Conservation (phyloP, 37 sponge, comb jelly and placozoan genomes). For the Bolinopsis microptera region DNA sequence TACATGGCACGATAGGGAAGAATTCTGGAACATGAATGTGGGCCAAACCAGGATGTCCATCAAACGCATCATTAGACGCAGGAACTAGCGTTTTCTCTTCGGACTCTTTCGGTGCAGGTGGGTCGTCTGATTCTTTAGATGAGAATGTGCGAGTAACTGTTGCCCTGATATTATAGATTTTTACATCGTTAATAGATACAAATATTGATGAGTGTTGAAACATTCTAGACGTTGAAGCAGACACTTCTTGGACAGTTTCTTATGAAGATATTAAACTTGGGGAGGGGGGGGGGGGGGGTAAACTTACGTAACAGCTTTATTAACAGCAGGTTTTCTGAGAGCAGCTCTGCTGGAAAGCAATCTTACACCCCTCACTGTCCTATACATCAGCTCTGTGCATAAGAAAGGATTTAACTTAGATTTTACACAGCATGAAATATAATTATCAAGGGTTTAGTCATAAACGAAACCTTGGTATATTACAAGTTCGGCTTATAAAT, state of each 20-base stretch:
- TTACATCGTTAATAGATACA: too few species aligned
- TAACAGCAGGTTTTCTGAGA: background rate
- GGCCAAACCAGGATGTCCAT: constrained; percentile 42
- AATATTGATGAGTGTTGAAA: too few species aligned
- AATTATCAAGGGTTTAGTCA: too few species aligned
- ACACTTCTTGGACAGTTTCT: too few species aligned
- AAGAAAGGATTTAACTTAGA: too few species aligned
- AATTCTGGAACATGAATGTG: constrained; percentile 62
- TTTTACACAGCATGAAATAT: too few species aligned
- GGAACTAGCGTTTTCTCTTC: constrained; percentile 42
- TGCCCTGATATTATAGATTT: too few species aligned
- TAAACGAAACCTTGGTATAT: too few species aligned
- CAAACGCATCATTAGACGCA: constrained; percentile 25
- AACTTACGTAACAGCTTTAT: background rate
- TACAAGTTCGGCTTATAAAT: too few species aligned
- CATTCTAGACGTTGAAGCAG: too few species aligned
- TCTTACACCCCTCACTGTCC: background rate
- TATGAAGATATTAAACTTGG: too few species aligned
- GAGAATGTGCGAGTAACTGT: background rate
- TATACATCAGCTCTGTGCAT: background rate
- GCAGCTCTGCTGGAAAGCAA: background rate
- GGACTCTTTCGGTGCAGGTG: background rate
- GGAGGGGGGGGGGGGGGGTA: too few species aligned
- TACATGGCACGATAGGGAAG: constrained; percentile 81
- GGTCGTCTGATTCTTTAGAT: constrained; percentile 1